Evolutionary conservation across 1,140 invertebrate species (phyloP), one percentile per base, ranked within the genome.

Genomic region (Hyphantria cunea): DNA sequence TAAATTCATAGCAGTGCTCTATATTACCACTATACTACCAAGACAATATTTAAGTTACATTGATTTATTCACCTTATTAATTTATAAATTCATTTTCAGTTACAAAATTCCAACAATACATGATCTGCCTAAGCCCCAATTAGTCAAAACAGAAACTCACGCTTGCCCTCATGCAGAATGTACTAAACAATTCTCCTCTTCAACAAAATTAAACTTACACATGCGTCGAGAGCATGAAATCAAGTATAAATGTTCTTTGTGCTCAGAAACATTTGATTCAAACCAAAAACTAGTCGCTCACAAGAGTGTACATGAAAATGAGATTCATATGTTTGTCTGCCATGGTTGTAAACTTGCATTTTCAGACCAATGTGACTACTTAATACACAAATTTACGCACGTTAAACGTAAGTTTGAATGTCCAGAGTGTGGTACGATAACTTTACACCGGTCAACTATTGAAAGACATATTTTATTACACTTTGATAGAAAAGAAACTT

Each of bases 401-500:
- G 6, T 0, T 14, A 6, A 15, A 34, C 0, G 13, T 37, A 31
- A 34, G 12, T 44, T 9, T n/a, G 15, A 45, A 34, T 56, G 54
- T 12, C 14, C 13, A n/a, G 54, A 56, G 34, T 56, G 54, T 13
- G 32, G 32, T n/a, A 11, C 47, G 31, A 31, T n/a, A 39, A 3
- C 0, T 4, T 34, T 10, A 14, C 5, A 0, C 9, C 45, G 15
- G 11, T 1, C 0, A 33, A 14, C 0, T 42, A 42, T 32, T 15
- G 6, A 47, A n/a, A 0, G 0, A 0, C 54, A 56, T 12, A 33
- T 56, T 37, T 32, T 7, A 10, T 34, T 13, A 17, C 54, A 56
- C 45, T 56, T 47, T 17, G 5, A 34, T 13, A 37, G 17, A 15
- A 11, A 11, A 11, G 3, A 10, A 17, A n/a, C 9, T 0, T 56